Conservation (phyloP, 2,888 invertebrate species). For the Tiliacea citrago region DNA sequence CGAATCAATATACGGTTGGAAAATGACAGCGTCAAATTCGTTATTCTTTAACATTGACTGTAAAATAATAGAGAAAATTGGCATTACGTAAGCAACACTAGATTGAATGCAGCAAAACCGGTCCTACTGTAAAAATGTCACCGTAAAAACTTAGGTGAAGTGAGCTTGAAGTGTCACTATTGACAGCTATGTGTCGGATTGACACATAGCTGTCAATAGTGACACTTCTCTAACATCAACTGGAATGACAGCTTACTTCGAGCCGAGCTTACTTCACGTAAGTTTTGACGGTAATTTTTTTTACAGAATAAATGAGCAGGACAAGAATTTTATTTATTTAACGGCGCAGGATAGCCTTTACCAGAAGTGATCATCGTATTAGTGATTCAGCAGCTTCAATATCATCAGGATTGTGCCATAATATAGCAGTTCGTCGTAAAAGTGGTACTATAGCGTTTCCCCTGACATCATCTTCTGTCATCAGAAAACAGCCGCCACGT, state of each 20-base stretch:
- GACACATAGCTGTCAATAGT: too few relatives aligned
- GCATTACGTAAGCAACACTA: background rate
- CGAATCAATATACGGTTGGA: background rate
- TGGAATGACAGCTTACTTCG: background rate
- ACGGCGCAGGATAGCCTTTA: too few relatives aligned
- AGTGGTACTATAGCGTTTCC: too few relatives aligned
- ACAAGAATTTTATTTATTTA: too few relatives aligned
- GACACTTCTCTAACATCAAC: background rate
- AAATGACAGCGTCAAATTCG: background rate
- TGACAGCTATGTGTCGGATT: too few relatives aligned
- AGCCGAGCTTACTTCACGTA: background rate
- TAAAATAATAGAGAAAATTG: background rate
- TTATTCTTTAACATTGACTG: background rate
- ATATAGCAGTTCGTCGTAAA: too few relatives aligned
- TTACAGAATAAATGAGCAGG: too few relatives aligned
- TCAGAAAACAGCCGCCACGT: too few relatives aligned
- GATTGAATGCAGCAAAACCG: background rate
- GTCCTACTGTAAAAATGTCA: background rate
- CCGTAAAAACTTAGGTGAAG: background rate
- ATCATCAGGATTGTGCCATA: too few relatives aligned
- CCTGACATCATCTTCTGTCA: too few relatives aligned
- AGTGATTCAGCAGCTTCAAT: too few relatives aligned
- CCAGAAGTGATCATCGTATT: too few relatives aligned
- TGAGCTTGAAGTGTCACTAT: background rate
- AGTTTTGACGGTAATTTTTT: background rate